Evolutionary conservation across 2,113 vertebrate genomes (phyloP).

Genomic region (Patagioenas fasciata): DNA sequence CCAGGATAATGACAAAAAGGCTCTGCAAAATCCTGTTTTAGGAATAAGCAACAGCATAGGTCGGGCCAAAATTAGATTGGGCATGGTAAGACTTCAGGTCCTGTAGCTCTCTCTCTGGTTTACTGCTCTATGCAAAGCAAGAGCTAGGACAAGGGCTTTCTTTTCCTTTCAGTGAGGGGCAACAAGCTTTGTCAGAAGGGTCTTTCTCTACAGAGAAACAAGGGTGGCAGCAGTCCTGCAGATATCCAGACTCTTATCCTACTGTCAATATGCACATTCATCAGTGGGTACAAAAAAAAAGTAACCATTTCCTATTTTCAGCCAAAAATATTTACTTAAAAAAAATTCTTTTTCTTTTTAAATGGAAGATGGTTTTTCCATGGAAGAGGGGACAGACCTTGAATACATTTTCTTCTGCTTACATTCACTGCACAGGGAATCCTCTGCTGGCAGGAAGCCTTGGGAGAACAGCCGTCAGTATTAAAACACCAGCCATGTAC

Average conservation of each 20-base stretch:
- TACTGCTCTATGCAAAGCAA: neutral
- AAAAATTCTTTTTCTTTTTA: neutral
- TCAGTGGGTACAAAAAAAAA: too few relatives aligned
- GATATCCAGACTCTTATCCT: neutral
- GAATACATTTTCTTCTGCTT: neutral
- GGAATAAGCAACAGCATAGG: neutral
- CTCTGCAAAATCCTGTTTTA: neutral
- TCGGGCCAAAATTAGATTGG: neutral
- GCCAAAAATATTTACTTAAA: neutral
- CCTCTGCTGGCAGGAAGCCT: neutral
- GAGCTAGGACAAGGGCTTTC: neutral
- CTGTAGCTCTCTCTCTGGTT: accelerated
- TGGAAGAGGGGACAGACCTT: neutral
- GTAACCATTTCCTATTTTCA: neutral
- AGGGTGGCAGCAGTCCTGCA: neutral
- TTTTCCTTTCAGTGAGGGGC: neutral
- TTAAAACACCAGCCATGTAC: neutral
- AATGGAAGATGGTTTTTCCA: neutral
- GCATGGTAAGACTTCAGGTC: neutral
- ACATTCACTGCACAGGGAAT: neutral
- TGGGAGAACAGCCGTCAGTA: neutral
- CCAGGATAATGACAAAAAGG: accelerated
- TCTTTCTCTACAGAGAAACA: neutral
- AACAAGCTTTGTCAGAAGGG: neutral
- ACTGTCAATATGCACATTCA: neutral